phyloP scores from a whole-genome alignment of 2,113 vertebrate species.

The Helogale parvula region DNA sequence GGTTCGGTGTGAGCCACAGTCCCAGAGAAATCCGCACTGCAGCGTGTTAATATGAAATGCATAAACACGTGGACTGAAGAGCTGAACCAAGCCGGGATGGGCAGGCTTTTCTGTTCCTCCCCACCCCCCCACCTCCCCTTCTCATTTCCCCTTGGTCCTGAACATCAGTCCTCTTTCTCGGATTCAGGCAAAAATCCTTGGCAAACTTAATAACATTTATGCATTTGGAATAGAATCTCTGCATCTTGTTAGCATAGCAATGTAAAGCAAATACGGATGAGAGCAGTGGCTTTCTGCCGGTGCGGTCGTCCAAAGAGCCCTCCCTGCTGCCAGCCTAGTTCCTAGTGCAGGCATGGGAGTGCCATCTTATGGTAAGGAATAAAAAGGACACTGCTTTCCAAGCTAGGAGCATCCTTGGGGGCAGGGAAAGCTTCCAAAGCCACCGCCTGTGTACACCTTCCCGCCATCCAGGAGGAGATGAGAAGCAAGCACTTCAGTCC shows the following conservation, averaged over 20 bases:
- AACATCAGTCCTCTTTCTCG: constrained; percentile 43
- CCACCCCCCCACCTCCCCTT: neutral
- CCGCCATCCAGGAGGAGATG: neutral
- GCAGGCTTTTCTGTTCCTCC: constrained; percentile 49
- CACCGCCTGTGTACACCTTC: neutral
- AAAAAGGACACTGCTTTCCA: neutral
- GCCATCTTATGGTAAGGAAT: constrained; percentile 83
- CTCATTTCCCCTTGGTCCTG: neutral
- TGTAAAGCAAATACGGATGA: constrained; percentile 69
- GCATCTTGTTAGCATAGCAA: constrained; percentile 63
- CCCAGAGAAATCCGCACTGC: constrained; percentile 66
- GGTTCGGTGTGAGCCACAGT: neutral
- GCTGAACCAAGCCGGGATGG: neutral
- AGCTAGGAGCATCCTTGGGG: neutral
- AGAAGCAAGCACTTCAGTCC: neutral
- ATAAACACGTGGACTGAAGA: constrained; percentile 13
- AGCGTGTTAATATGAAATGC: constrained; percentile 33
- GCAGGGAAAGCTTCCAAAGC: neutral
- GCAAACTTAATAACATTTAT: constrained; percentile 75
- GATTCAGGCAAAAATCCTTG: constrained; percentile 60
- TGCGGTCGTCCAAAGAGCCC: constrained; percentile 26
- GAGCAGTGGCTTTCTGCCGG: constrained; percentile 64
- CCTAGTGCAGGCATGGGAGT: constrained; percentile 77
- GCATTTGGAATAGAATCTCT: constrained; percentile 74
- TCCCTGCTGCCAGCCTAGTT: constrained; percentile 21